Conservation (phyloP, 2,113 vertebrate species). For the Brachirus orientalis region DNA sequence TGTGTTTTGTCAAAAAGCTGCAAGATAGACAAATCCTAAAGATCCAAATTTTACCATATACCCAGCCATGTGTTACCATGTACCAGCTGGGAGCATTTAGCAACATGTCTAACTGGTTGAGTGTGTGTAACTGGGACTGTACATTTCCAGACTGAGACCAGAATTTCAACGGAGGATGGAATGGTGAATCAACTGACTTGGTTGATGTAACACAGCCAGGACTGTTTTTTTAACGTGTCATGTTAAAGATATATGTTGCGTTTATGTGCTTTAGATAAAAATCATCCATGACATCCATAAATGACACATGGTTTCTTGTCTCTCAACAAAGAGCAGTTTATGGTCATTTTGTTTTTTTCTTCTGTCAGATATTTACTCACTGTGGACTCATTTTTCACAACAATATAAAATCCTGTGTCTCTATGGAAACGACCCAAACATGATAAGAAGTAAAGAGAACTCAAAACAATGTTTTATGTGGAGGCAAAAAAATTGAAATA, state of each 20-base stretch:
- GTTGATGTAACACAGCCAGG: slow-evolving; percentile 23
- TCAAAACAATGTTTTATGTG: not conserved
- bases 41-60: slow-evolving; percentile 72
- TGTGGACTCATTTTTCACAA: not conserved
- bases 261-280: slow-evolving; percentile 34
- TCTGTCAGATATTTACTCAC: not conserved
- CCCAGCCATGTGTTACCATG: slow-evolving; percentile 62
- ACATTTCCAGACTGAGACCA: slow-evolving; percentile 18
- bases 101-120: slow-evolving; percentile 21
- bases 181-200: slow-evolving; percentile 10
- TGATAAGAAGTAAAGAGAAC: not conserved
- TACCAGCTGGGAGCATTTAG: slow-evolving; percentile 68
- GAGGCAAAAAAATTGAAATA: too few relatives aligned
- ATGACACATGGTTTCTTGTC: slow-evolving; percentile 19
- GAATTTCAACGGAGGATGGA: slow-evolving; percentile 1
- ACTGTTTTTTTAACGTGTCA: slow-evolving; percentile 36
- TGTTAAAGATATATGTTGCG: slow-evolving; percentile 28
- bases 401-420: too few relatives aligned
- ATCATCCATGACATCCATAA: slow-evolving; percentile 29
- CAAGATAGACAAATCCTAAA: slow-evolving; percentile 65
- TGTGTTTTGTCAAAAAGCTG: slow-evolving; percentile 66
- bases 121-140: slow-evolving; percentile 26
- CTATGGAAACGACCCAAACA: not conserved
- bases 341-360: slow-evolving; percentile 35
- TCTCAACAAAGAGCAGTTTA: slow-evolving; percentile 20